phyloP scores from a whole-genome alignment of 2,888 invertebrate species.

The Tenodera sinensis region DNA sequence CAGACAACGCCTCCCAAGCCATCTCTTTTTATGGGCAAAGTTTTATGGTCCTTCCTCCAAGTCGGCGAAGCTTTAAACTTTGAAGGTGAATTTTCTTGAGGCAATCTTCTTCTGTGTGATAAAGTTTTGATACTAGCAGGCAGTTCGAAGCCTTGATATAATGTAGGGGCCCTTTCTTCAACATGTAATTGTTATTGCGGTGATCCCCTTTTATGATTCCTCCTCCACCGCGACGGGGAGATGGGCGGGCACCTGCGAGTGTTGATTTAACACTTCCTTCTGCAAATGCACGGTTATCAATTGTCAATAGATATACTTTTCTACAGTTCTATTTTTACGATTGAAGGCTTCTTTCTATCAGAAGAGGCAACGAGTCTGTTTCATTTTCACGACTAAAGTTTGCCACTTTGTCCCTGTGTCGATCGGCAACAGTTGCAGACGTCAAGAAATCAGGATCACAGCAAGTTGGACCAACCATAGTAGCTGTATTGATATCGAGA shows the following conservation, averaged over 20 bases:
- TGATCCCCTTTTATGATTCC: background rate
- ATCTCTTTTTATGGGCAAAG: background rate
- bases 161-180: background rate
- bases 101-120: background rate
- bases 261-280: background rate
- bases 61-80: background rate
- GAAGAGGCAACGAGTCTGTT: background rate
- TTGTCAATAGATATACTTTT: background rate
- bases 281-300: background rate
- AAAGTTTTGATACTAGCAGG: background rate
- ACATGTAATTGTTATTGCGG: background rate
- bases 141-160: background rate
- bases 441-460: too few species aligned
- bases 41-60: background rate
- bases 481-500: too few species aligned
- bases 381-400: background rate
- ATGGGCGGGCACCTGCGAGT: background rate
- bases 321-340: background rate
- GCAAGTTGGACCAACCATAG: too few species aligned
- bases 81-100: background rate
- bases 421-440: too few species aligned
- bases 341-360: background rate
- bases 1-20: background rate
- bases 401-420: too few species aligned
- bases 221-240: background rate